Evolutionary conservation across 2,888 invertebrate genomes (phyloP), one percentile per base, ranked within the genome.

Genomic region (Drosophila nr. perissopoda): DNA sequence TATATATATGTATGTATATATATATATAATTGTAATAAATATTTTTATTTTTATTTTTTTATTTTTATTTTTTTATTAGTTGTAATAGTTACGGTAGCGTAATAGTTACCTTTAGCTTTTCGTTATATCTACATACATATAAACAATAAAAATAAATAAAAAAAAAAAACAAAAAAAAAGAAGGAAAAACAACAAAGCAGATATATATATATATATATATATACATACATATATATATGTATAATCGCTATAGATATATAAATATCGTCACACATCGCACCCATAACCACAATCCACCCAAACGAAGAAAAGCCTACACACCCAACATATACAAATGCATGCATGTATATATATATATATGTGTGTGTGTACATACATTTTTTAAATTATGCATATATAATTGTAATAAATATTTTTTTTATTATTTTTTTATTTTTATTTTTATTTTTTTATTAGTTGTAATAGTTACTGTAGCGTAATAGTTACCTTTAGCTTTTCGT

Each of bases 391-490:
- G 13, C 36, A 54, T 54, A 36, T 27, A 38, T 25, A 58, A 4
- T 7, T 49, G 38, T 65, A 59, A 49, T 27, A 40, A 54, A 66
- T 58, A 70, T 77, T 77, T 75, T 75, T 78, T 77, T 51, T 53
- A 76, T 73, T 79, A 83, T n/a, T n/a, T n/a, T n/a, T n/a, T n/a
- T n/a, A n/a, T 75, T 75, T 78, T 77, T 58, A 70, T 77, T 77
- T 75, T 75, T 78, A 74, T 77, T 75, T 75, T 78, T 77, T 51
- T 53, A 76, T 73, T 79, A 83, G 67, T 84, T 81, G 49, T 84
- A 84, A 88, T 72, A 79, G 79, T 74, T 88, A 84, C 69, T 79
- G 74, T 84, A 84, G 84, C 76, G 59, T 84, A 88, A 85, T 82
- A 80, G 80, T 80, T 72, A 79, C 63, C 63, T 81, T 77, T 82